A percentile compares a stretch with the other conserved stretches of the same genome.
phyloP scores from a whole-genome alignment of 2,797 vertebrate species.

The Tympanoctomys barrerae region DNA sequence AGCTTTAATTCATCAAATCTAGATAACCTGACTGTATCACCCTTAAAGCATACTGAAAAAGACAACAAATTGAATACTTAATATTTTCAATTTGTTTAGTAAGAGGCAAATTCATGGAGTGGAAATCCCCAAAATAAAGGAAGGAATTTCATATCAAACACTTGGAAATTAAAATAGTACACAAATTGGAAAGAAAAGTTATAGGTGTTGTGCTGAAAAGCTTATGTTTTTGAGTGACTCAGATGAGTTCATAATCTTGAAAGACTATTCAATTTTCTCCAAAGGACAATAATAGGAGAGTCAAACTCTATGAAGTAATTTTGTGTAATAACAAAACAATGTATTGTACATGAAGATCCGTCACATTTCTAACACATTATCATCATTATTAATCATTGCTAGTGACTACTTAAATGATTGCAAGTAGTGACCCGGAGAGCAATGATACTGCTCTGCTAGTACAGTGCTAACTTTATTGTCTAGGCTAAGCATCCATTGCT shows the following conservation, averaged over 20 bases:
- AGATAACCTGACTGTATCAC: not conserved
- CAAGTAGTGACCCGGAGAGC: not conserved
- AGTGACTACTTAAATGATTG: not conserved
- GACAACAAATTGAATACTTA: not conserved
- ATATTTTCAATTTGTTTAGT: not conserved
- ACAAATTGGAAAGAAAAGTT: not conserved
- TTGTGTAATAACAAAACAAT: not conserved
- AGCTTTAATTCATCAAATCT: not conserved
- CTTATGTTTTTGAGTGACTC: not conserved
- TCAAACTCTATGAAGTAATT: not conserved
- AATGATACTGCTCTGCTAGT: not conserved
- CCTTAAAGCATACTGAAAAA: not conserved
- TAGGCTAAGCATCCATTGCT: not conserved
- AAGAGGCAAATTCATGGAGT: not conserved
- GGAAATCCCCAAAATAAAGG: slow-evolving; percentile 5
- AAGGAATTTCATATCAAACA: slow-evolving; percentile 41
- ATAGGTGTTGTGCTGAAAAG: not conserved
- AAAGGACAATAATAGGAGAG: not conserved
- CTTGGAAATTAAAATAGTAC: slow-evolving; percentile 33
- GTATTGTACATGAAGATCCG: not conserved
- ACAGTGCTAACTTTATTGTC: not conserved
- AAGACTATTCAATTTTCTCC: not conserved
- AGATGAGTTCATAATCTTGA: not conserved
- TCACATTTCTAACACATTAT: not conserved
- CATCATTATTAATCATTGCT: not conserved